Conservation (phyloP, 2,113 vertebrate genomes). For the Oceanites oceanicus region DNA sequence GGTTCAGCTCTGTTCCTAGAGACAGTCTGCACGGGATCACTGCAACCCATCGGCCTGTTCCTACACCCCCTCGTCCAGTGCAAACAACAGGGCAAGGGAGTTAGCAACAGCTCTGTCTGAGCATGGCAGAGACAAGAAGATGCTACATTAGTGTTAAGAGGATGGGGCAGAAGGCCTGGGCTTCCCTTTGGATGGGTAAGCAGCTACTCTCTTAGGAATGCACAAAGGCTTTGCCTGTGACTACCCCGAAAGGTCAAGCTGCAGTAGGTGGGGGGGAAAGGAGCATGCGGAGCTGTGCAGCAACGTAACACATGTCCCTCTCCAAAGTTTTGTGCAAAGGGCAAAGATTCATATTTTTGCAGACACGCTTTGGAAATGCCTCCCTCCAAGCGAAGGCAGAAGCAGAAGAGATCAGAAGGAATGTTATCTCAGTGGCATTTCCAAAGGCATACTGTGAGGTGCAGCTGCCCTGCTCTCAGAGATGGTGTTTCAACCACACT, state of each 20-base stretch:
- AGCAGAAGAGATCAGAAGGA: not conserved
- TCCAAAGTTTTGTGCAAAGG: not conserved
- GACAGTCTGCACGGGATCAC: not conserved
- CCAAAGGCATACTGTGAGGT: not conserved
- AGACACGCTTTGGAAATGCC: not conserved
- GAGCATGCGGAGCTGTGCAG: not conserved
- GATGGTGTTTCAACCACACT: not conserved
- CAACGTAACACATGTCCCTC: not conserved
- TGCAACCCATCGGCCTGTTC: not conserved
- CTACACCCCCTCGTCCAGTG: rapidly evolving
- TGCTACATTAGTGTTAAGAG: not conserved
- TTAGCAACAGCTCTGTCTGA: not conserved
- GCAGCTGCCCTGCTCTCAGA: not conserved
- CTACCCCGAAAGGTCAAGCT: not conserved
- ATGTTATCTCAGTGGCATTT: conserved; percentile 37
- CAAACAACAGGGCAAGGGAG: not conserved
- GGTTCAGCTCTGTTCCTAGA: not conserved
- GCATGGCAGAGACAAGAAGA: not conserved
- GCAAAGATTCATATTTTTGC: not conserved
- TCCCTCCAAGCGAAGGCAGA: not conserved
- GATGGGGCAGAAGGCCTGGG: not conserved
- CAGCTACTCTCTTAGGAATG: not conserved
- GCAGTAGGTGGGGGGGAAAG: not conserved
- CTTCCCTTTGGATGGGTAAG: not conserved
- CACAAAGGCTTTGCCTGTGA: not conserved